Evolutionary conservation across 2,113 vertebrate genomes (phyloP).

Genomic region (Periophthalmodon schlosseri): DNA sequence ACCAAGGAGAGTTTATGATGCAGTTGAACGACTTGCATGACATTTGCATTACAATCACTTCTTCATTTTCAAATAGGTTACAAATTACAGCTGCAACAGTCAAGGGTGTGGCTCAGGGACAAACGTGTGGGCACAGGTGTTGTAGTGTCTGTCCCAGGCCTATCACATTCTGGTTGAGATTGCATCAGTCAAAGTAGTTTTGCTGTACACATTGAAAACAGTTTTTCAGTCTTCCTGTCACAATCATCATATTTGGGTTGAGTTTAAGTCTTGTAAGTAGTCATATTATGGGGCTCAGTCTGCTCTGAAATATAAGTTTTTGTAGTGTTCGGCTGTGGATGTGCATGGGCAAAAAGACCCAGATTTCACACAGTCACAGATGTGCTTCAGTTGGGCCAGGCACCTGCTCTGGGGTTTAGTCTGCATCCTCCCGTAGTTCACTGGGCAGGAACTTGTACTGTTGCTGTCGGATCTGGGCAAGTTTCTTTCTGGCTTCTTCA

Average conservation of each 20-base stretch:
- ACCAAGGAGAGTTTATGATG: conserved; percentile 31
- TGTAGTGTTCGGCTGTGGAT: conserved; percentile 18
- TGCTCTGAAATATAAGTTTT: conserved; percentile 27
- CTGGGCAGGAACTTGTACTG: conserved; percentile 98
- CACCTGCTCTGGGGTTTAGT: conserved; percentile 63
- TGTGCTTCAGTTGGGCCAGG: conserved; percentile 20
- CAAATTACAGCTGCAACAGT: conserved; percentile 32
- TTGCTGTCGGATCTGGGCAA: conserved; percentile 98
- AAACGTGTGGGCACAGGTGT: conserved; percentile 37
- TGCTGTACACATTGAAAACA: conserved; percentile 27
- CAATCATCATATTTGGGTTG: conserved; percentile 47
- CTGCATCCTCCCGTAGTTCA: conserved; percentile 91
- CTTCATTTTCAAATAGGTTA: conserved; percentile 35
- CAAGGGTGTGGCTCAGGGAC: conserved; percentile 38
- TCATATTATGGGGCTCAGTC: conserved; percentile 17
- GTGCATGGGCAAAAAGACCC: conserved; percentile 19
- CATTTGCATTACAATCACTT: conserved; percentile 57
- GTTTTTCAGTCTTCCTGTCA: conserved; percentile 31
- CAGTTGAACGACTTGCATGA: conserved; percentile 46
- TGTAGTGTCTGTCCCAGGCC: conserved; percentile 40
- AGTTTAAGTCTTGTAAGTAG: conserved; percentile 24
- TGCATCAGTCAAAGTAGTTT: conserved; percentile 42
- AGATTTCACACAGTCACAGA: conserved; percentile 17
- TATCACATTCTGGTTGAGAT: conserved; percentile 65
- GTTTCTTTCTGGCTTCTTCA: conserved; percentile 96